phyloP scores from a whole-genome alignment of 2,888 invertebrate species.

The Cylloceria caligata region DNA sequence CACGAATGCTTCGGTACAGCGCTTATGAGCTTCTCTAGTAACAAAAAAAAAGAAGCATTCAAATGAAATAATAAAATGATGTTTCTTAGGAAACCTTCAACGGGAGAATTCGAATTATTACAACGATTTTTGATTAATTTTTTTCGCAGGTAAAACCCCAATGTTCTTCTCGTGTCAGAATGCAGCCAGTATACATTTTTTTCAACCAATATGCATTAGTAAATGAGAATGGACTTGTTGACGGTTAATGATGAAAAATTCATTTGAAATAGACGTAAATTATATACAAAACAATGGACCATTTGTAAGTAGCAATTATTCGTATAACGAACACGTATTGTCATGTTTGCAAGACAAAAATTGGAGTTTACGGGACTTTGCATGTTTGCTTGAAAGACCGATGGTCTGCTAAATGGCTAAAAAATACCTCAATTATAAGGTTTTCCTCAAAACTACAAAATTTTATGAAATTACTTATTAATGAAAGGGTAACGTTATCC shows the following conservation, averaged over 20 bases:
- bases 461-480: no score
- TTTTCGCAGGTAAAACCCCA: not conserved
- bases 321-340: not conserved
- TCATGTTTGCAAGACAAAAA: no score
- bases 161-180: not conserved
- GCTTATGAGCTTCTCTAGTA: constrained; percentile 13
- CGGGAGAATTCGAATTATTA: not conserved
- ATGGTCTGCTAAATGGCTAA: no score
- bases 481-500: not conserved
- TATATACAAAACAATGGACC: not conserved
- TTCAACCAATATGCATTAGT: not conserved
- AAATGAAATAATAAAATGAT: constrained; percentile 49
- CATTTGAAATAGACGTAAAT: not conserved
- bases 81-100: not conserved
- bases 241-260: not conserved
- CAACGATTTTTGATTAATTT: not conserved
- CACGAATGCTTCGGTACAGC: constrained; percentile 12
- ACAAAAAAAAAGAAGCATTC: constrained; percentile 1
- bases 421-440: no score
- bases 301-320: not conserved
- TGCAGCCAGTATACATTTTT: not conserved
- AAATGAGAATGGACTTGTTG: not conserved
- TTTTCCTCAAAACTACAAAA: not conserved
- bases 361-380: no score
- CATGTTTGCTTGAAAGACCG: no score